A percentile compares a stretch with the other conserved stretches of the same genome.
Evolutionary conservation across 2,113 vertebrate genomes (phyloP).

Genomic region (Calonectris borealis): DNA sequence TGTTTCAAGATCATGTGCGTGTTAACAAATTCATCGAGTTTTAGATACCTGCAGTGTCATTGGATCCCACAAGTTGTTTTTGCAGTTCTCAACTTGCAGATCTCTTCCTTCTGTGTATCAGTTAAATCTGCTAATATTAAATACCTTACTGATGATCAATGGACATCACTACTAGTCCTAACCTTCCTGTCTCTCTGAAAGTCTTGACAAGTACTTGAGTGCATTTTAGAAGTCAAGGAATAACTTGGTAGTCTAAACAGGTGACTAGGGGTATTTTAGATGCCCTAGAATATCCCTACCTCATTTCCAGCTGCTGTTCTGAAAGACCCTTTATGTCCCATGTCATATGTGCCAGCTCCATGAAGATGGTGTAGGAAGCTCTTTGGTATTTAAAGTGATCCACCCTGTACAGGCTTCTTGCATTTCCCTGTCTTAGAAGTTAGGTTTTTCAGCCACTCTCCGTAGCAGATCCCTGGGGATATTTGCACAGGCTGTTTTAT

Average conservation of each 20-base stretch:
- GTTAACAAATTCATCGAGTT: neutral
- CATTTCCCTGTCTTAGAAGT: neutral
- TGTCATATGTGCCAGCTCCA: neutral
- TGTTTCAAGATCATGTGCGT: neutral
- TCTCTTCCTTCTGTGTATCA: neutral
- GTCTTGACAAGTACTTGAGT: neutral
- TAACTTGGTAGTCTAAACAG: neutral
- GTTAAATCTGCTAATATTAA: neutral
- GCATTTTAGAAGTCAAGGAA: neutral
- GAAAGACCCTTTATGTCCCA: neutral
- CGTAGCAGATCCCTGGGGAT: neutral
- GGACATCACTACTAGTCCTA: neutral
- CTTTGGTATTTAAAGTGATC: neutral
- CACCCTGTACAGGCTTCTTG: neutral
- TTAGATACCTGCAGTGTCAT: accelerated
- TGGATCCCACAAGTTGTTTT: neutral
- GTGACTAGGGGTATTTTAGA: neutral
- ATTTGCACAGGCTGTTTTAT: neutral
- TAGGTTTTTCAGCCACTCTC: neutral
- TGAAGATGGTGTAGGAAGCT: neutral
- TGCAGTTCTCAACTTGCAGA: neutral
- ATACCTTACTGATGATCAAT: neutral
- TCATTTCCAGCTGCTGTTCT: neutral
- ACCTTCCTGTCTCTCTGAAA: neutral
- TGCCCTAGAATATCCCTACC: neutral